Conservation (phyloP, 2,113 vertebrate genomes). For the Nematolebias whitei region DNA sequence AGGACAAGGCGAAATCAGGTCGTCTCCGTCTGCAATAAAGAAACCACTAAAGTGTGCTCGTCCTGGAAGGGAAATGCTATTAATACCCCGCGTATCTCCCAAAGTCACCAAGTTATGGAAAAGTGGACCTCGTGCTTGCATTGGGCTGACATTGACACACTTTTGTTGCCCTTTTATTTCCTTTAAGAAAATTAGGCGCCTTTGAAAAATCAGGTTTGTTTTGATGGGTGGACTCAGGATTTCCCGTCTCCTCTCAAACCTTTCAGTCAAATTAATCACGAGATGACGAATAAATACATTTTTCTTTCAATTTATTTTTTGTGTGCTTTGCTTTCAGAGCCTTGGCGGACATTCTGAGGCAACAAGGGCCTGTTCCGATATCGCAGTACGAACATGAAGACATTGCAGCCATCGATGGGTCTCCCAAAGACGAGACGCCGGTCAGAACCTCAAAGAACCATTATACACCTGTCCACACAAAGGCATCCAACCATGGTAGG, state of each 20-base stretch:
- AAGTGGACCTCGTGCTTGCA: slow-evolving; percentile 62
- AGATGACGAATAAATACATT: not conserved
- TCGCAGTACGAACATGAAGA: slow-evolving; percentile 96
- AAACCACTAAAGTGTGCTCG: slow-evolving; percentile 69
- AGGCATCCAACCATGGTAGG: slow-evolving; percentile 89
- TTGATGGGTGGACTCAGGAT: not conserved
- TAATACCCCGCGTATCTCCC: slow-evolving; percentile 74
- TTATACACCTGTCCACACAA: slow-evolving; percentile 90
- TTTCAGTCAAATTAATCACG: not conserved
- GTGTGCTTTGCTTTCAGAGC: slow-evolving; percentile 82
- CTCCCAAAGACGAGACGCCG: slow-evolving; percentile 94
- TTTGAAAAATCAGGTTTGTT: not conserved
- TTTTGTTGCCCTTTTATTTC: slow-evolving; percentile 68
- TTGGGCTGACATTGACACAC: slow-evolving; percentile 79
- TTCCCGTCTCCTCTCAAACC: slow-evolving; percentile 13
- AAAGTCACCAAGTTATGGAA: slow-evolving; percentile 75
- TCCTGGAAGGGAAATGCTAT: slow-evolving; percentile 80
- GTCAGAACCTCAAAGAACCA: slow-evolving; percentile 94
- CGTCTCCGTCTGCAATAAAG: slow-evolving; percentile 69
- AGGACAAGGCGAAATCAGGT: slow-evolving; percentile 80
- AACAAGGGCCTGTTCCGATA: slow-evolving; percentile 91
- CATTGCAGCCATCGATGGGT: slow-evolving; percentile 88
- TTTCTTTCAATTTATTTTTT: not conserved
- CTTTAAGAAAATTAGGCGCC: slow-evolving; percentile 38
- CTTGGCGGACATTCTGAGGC: slow-evolving; percentile 95